A percentile compares a stretch with the other conserved stretches of the same genome.
phyloP scores from a whole-genome alignment of 1,140 invertebrate genomes.

The Andricus grossulariae region DNA sequence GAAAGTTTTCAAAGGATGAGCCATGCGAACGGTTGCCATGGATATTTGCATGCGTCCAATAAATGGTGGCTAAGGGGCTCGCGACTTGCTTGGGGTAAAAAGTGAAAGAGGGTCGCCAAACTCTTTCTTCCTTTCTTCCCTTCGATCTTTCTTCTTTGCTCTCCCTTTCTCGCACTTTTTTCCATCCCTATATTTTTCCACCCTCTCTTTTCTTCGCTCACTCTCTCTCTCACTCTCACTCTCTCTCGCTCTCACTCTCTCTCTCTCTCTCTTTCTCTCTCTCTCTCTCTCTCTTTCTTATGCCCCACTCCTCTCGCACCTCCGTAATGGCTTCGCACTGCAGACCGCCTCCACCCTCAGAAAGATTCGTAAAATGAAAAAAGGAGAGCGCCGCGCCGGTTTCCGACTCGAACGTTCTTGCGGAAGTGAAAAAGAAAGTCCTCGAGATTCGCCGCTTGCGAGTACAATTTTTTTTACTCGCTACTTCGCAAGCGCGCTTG shows the following conservation, averaged over 20 bases:
- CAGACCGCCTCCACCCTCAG: constrained; percentile 37
- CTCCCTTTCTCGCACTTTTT: neutral
- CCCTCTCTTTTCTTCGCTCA: constrained; percentile 50
- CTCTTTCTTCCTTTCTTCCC: constrained; percentile 52
- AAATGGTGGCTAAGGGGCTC: constrained; percentile 75
- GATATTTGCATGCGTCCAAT: constrained; percentile 78
- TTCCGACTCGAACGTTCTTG: constrained; percentile 32
- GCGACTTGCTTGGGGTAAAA: constrained; percentile 73
- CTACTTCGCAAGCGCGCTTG: constrained; percentile 24
- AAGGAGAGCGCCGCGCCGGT: neutral
- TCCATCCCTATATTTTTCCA: constrained; percentile 35
- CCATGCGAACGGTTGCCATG: constrained; percentile 71
- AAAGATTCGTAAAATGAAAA: constrained; percentile 30
- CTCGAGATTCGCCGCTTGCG: constrained; percentile 33
- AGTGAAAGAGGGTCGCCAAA: constrained; percentile 70
- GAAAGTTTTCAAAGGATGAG: constrained; percentile 26
- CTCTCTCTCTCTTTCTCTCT: constrained; percentile 52
- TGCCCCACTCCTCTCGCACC: constrained; percentile 9
- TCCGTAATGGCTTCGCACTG: constrained; percentile 35
- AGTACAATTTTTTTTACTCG: constrained; percentile 20
- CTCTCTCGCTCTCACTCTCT: neutral
- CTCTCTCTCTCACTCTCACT: no score
- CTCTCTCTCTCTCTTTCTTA: constrained; percentile 49
- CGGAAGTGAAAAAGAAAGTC: constrained; percentile 38
- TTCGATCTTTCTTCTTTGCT: neutral